Evolutionary conservation across 2,113 vertebrate genomes (phyloP), one percentile per base, ranked within the genome.

Genomic region (Mellivora capensis): DNA sequence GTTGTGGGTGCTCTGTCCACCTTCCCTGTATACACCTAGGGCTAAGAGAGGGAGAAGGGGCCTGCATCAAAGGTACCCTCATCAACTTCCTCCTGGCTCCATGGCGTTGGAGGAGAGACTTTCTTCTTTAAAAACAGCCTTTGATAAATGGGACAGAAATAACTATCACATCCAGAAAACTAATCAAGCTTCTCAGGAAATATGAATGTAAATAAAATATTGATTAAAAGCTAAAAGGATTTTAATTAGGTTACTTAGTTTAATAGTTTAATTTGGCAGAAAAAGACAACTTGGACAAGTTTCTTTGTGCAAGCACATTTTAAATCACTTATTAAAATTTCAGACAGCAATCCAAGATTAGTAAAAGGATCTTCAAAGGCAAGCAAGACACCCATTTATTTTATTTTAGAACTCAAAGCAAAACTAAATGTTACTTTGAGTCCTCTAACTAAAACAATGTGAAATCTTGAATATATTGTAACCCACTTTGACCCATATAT

Each of bases 191-290:
- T 86, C 96, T 72, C 39, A 95, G 94, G 96, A 93, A 98, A 98
- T 98, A 99, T 96, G 98, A 98, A 98, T 97, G 96, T 97, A 98
- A 98, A 98, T 99, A 99, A 98, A 98, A 98, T 99, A 99, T 98
- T 98, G 98, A 99, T 98, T 98, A 98, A 98, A 95, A 98, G 95
- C 98, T 98, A 98, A 99, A 98, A 98, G 98, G 97, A 98, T 98
- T 98, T 98, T 99, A 98, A 98, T 99, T 98, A 98, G 98, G 98
- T 98, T 99, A 98, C 96, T 97, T 98, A 97, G 93, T 98, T 95
- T 98, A 98, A 99, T 98, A 98, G 98, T 98, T 99, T 98, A 98
- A 99, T 98, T 98, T 99, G 98, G 98, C 90, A 93, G 98, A 97
- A 98, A 98, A 64, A 98, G 96, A 98, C 94, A 98, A 98, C 90